A percentile compares a stretch with the other conserved stretches of the same genome.
These are phyloP conservation scores for Sceloporus tristichus DNA, from an alignment of 2,113 vertebrate genomes.

Conservation along the genomic window DNA sequence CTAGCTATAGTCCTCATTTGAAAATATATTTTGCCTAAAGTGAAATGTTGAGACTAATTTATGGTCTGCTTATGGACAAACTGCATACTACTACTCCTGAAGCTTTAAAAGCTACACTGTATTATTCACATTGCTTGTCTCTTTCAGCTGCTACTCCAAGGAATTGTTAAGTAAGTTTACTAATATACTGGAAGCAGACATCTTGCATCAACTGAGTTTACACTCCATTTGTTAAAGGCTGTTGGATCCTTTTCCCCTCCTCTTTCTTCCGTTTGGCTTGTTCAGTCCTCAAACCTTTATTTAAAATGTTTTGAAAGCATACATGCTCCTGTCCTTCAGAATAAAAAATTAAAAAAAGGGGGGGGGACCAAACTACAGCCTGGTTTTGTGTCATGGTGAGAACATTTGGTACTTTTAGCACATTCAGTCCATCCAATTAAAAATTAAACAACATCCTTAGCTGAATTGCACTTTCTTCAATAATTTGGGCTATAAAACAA, in stretches of 20 bases:
- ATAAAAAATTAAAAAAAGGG: not conserved
- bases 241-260: not conserved
- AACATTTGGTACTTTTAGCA: not conserved
- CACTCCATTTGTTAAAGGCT: not conserved
- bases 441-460: constrained; percentile 40
- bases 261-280: not conserved
- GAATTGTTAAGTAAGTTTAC: not conserved
- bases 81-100: not conserved
- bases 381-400: not conserved
- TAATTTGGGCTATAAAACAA: constrained; percentile 38
- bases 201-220: not conserved
- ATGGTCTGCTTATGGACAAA: too few species aligned
- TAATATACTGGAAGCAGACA: not conserved
- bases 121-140: not conserved
- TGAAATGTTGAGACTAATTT: not conserved
- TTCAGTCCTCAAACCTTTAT: not conserved
- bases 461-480: constrained; percentile 31
- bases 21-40: not conserved
- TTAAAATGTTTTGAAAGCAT: not conserved
- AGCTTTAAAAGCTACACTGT: not conserved
- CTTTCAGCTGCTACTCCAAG: not conserved
- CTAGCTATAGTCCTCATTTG: not conserved
- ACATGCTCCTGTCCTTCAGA: constrained; percentile 7
- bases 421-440: constrained; percentile 32
- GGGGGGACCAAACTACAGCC: not conserved